Conservation (phyloP, 2,113 vertebrate genomes). For the Spea multiplicata region DNA sequence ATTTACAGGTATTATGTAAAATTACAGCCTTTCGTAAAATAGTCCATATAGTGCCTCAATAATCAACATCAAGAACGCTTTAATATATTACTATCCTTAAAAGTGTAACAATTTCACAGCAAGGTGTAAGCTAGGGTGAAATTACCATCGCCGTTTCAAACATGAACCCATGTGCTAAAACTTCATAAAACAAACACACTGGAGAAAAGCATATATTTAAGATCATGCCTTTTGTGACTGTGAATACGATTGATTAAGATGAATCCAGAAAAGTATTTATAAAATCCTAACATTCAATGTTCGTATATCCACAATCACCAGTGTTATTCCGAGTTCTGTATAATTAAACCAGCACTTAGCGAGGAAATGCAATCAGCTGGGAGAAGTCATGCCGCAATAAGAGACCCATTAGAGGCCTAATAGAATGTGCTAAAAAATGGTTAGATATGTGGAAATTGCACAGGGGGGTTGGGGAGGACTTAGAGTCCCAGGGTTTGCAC, state of each 20-base stretch:
- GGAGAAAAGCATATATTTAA: constrained; percentile 9
- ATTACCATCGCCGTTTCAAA: constrained; percentile 9
- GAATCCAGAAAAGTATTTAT: constrained; percentile 22
- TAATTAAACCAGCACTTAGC: constrained; percentile 45
- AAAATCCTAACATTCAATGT: constrained; percentile 35
- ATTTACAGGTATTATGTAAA: background rate
- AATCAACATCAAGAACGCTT: background rate
- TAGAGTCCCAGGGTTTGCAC: background rate
- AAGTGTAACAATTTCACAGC: background rate
- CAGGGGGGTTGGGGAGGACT: background rate
- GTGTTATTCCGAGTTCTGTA: constrained; percentile 38
- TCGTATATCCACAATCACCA: constrained; percentile 42
- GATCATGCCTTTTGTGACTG: constrained; percentile 17
- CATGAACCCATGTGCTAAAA: constrained; percentile 6
- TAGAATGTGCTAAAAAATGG: constrained; percentile 10
- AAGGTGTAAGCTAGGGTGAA: background rate
- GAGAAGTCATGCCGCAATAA: constrained; percentile 26
- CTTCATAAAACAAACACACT: constrained; percentile 38
- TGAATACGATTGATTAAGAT: constrained; percentile 45
- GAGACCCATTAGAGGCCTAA: background rate
- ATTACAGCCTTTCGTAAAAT: background rate
- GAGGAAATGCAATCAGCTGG: constrained; percentile 39
- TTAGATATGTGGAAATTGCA: constrained; percentile 14
- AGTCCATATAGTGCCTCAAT: background rate
- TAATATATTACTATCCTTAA: background rate